Evolutionary conservation across 2,888 invertebrate species (phyloP).

Genomic region (Bruchidius siliquastri): DNA sequence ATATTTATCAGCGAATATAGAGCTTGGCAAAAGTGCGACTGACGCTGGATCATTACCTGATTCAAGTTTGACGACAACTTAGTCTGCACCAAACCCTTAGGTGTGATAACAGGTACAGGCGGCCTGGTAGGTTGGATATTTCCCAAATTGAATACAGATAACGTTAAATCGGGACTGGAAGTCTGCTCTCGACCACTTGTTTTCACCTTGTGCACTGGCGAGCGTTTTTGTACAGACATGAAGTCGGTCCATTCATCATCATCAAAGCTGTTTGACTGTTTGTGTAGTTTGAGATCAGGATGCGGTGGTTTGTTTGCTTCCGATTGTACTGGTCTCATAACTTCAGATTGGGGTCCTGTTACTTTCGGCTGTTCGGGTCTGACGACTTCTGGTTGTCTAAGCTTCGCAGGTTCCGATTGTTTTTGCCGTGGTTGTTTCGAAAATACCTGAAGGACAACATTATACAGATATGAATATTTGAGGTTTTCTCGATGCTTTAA

Average conservation of each 20-base stretch:
- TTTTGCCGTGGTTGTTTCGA: background rate
- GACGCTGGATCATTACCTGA: background rate
- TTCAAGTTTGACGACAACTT: slow-evolving; percentile 31
- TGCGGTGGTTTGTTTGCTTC: background rate
- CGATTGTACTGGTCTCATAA: slow-evolving; percentile 5
- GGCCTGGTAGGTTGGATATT: slow-evolving; percentile 40
- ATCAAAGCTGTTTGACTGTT: slow-evolving; percentile 32
- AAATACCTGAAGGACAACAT: background rate
- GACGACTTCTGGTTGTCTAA: background rate
- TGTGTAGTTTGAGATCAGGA: background rate
- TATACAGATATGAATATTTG: too few relatives aligned
- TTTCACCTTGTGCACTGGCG: slow-evolving; percentile 26
- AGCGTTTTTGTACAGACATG: slow-evolving; percentile 43
- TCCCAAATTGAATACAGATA: slow-evolving; percentile 42
- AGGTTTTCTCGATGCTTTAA: too few relatives aligned
- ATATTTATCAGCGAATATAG: too few relatives aligned
- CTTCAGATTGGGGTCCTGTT: background rate
- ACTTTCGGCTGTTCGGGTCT: background rate
- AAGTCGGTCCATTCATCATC: slow-evolving; percentile 62
- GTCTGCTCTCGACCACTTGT: slow-evolving; percentile 28
- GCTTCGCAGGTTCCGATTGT: background rate
- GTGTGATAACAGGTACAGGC: slow-evolving; percentile 43
- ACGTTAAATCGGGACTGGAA: slow-evolving; percentile 39
- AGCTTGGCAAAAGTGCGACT: too few relatives aligned
- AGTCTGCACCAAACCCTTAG: slow-evolving; percentile 42